Conservation (phyloP, 2,888 invertebrate species). For the Luperina testacea region DNA sequence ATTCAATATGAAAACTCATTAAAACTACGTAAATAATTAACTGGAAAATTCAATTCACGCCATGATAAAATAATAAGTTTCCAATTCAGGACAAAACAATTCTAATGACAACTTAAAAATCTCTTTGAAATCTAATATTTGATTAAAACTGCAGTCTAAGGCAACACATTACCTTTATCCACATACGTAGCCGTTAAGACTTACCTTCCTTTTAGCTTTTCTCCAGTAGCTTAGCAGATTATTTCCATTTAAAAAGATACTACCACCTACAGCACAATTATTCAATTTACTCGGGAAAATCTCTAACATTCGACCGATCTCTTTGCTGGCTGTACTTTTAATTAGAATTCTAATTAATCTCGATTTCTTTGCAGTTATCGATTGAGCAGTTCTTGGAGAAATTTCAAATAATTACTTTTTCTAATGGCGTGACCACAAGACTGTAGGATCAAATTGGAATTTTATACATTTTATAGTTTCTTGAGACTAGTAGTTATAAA, state of each 20-base stretch:
- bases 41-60: not conserved
- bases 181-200: too few relatives aligned
- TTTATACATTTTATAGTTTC: not conserved
- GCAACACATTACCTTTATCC: not conserved
- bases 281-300: slow-evolving; percentile 19
- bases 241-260: not conserved
- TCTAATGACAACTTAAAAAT: not conserved
- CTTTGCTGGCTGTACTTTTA: slow-evolving; percentile 63
- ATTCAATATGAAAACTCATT: not conserved
- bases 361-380: slow-evolving; percentile 60
- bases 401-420: slow-evolving; percentile 36
- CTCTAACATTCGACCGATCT: slow-evolving; percentile 13
- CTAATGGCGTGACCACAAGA: not conserved
- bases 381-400: slow-evolving; percentile 16
- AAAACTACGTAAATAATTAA: not conserved
- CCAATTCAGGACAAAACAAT: not conserved
- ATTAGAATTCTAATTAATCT: slow-evolving; percentile 69
- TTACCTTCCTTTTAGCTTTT: not conserved
- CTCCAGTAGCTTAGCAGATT: not conserved
- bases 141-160: not conserved
- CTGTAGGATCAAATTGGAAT: not conserved
- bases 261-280: slow-evolving; percentile 5
- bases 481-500: not conserved
- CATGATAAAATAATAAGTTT: not conserved
- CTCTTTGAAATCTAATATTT: too few relatives aligned